Base-by-base conservation (phyloP, 2,888 invertebrate species). In the Epistrophe grossulariae region DNA sequence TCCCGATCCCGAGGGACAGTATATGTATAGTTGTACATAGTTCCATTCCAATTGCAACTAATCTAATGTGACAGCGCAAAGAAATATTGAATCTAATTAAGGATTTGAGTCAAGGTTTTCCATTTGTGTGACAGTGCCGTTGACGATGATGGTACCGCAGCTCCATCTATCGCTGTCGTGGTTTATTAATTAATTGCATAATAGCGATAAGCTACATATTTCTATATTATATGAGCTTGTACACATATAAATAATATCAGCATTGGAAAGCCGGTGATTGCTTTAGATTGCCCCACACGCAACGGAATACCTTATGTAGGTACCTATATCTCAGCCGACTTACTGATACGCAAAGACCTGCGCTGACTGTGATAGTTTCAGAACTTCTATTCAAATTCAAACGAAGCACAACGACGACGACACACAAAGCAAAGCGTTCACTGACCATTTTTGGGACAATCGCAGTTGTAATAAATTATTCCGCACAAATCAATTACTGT, bases 91-190 rank as follows among this genome's bases (percentile, higher is more conserved):
- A 80, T 87, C 84, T 84, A 88, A 88, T 88, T 88, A 88, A 88
- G 79, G 80, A 88, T 81, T 82, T 84, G 57, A 88, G 88, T 84
- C 88, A 88, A 88, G 88, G 88, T 88, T 88, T 82, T 76, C 40
- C 71, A 78, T 79, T 79, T 76, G 78, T 76, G 78, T 50, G 73
- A 72, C 71, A 72, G 38, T 68, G 43, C 64, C 60, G 28, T 48
- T 74, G 74, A 1, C 19, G 64, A 81, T 66, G 73, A 57, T 78
- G 74, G 78, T 70, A 48, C 70, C 68, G 72, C 77, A 72, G 80
- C 81, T 55, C 57, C 43, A 43, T 45, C 59, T 60, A 62, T 59
- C 35, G 28, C 45, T 74, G 35, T 72, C 84, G 77, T 66, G 77
- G 66, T 66, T 64, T 88, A 85, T 88, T 88, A 88, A 88, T 87